Percentiles rank a stretch among this genome's conserved stretches.
phyloP scores from a whole-genome alignment of 2,113 vertebrate species.

The Actinemys pallida region DNA sequence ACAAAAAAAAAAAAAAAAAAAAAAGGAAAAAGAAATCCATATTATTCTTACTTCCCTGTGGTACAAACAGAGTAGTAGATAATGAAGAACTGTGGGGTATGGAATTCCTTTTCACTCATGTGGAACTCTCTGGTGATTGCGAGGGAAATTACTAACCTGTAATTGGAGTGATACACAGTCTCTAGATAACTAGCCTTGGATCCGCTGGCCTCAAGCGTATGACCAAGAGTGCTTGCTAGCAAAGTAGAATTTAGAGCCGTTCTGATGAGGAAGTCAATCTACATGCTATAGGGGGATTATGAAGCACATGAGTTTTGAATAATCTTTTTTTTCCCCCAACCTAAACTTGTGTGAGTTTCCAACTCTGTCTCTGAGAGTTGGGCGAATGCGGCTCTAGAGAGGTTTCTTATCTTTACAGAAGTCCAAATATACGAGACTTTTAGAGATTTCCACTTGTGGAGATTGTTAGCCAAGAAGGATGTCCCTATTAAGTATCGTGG shows the following conservation, averaged over 20 bases:
- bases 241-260: constrained; percentile 59
- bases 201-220: constrained; percentile 60
- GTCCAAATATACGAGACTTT: constrained; percentile 50
- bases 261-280: constrained; percentile 67
- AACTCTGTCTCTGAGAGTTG: constrained; percentile 45
- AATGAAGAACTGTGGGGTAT: constrained; percentile 39
- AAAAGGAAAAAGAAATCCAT: constrained; percentile 12
- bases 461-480: constrained; percentile 19
- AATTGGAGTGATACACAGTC: constrained; percentile 57
- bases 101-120: constrained; percentile 50
- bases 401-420: constrained; percentile 64
- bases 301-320: constrained; percentile 65
- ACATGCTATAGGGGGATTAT: constrained; percentile 71
- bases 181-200: constrained; percentile 36
- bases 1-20: neutral
- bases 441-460: constrained; percentile 45
- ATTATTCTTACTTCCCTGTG: constrained; percentile 48
- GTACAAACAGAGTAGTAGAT: constrained; percentile 52
- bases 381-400: constrained; percentile 57
- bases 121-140: constrained; percentile 62
- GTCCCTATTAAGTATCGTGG: neutral
- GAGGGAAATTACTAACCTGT: constrained; percentile 67
- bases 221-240: constrained; percentile 7
- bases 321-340: constrained; percentile 70
- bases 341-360: constrained; percentile 48